Evolutionary conservation across 2,113 vertebrate species (phyloP), one percentile per base, ranked within the genome.

Genomic region (Trinectes maculatus): DNA sequence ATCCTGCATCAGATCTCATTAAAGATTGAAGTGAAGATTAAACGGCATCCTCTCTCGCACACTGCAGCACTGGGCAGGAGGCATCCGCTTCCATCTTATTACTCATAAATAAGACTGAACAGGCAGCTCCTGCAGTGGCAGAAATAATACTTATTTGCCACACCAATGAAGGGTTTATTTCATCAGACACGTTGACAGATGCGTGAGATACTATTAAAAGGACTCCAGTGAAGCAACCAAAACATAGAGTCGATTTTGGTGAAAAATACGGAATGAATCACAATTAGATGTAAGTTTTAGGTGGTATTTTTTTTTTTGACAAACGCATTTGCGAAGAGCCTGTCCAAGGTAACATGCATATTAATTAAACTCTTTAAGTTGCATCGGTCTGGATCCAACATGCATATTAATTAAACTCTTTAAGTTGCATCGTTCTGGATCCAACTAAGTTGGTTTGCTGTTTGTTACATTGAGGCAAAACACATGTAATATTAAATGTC

Each of bases 21-120:
- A 89, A 90, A 82, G 84, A 91, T 82, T 79, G 84, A 89, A 86
- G 69, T 66, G 52, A 79, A 86, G 86, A 90, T 71, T 86, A 88
- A 85, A 90, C 74, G 61, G 73, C 71, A 85, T 88, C 77, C 82
- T 79, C 72, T 71, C 62, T 39, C 48, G 63, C 61, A 46, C 68
- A 55, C 58, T 71, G 74, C 71, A 9, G 69, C 65, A 68, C 53
- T 56, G 71, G 65, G 70, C 84, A 83, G 56, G 67, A 85, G 82
- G 74, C 77, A 47, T 70, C 74, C 71, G 61, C 73, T 89, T 81
- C 61, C 65, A 56, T 59, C 55, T 25, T 77, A 71, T 74, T 57
- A 77, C 62, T 79, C 74, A 71, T 87, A 84, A 88, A 81, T 89
- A 76, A 80, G 74, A 86, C 62, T 76, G 63, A 85, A 74, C 72